Evolutionary conservation across 2,797 vertebrate genomes (phyloP).

Genomic region (Dryobates pubescens): DNA sequence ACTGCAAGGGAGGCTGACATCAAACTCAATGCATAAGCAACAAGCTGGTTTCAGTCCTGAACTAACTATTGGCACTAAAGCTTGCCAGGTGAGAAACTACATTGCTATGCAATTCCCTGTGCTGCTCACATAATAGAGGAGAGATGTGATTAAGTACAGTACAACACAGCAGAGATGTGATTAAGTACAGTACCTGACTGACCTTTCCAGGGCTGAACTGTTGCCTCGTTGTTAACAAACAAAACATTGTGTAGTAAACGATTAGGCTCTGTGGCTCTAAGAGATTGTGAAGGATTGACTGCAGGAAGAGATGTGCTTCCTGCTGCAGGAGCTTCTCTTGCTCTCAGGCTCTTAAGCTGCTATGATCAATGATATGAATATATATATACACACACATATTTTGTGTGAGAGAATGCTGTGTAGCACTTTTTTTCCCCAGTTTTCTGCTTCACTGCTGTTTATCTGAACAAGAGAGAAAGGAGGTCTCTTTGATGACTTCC

Average conservation of each 20-base stretch:
- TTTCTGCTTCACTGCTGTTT: background rate
- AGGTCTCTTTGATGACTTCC: background rate
- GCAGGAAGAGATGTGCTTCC: background rate
- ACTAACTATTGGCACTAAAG: background rate
- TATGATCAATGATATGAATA: background rate
- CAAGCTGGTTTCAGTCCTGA: background rate
- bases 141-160: background rate
- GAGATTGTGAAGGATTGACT: background rate
- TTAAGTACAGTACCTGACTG: background rate
- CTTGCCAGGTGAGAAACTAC: background rate
- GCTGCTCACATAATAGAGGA: background rate
- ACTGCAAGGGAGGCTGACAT: background rate
- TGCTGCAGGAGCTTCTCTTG: background rate
- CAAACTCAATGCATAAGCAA: background rate
- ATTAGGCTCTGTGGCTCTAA: background rate
- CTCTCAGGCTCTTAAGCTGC: background rate
- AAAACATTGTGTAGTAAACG: background rate
- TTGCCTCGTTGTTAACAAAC: conserved; percentile 25
- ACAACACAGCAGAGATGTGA: background rate
- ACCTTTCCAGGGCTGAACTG: conserved; percentile 1
- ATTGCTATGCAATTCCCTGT: background rate
- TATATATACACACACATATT: background rate
- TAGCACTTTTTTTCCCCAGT: background rate
- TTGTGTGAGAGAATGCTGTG: background rate
- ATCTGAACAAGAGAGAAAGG: background rate